phyloP scores from a whole-genome alignment of 2,888 invertebrate genomes.

The Tachina grossa region DNA sequence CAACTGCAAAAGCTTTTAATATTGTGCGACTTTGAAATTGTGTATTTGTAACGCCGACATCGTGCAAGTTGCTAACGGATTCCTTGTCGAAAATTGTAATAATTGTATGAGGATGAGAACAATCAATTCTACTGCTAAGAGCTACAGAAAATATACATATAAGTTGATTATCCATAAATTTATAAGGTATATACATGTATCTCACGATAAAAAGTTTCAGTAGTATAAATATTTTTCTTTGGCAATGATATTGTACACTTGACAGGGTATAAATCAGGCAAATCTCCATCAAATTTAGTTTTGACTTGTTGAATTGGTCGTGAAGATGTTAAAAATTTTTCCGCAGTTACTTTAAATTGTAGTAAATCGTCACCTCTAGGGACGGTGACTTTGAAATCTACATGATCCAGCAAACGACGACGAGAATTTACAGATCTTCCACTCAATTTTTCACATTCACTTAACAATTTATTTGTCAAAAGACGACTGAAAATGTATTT shows the following conservation, averaged over 20 bases:
- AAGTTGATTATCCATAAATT: background rate
- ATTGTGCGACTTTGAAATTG: slow-evolving; percentile 89
- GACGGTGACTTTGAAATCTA: slow-evolving; percentile 85
- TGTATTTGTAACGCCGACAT: slow-evolving; percentile 86
- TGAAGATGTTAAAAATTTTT: slow-evolving; percentile 87
- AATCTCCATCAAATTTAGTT: slow-evolving; percentile 83
- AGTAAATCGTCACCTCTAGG: slow-evolving; percentile 86
- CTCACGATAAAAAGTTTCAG: slow-evolving; percentile 89
- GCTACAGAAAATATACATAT: slow-evolving; percentile 71
- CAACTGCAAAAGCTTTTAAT: slow-evolving; percentile 89
- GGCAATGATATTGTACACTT: slow-evolving; percentile 85
- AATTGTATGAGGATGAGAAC: slow-evolving; percentile 88
- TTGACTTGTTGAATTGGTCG: slow-evolving; percentile 85
- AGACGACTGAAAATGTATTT: slow-evolving; percentile 84
- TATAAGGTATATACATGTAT: background rate
- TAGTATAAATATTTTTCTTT: slow-evolving; percentile 86
- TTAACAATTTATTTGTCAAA: slow-evolving; percentile 86
- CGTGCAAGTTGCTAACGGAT: slow-evolving; percentile 87
- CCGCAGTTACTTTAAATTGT: slow-evolving; percentile 86
- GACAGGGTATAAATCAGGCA: slow-evolving; percentile 90
- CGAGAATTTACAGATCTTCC: slow-evolving; percentile 84
- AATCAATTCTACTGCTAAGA: slow-evolving; percentile 70
- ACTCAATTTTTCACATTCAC: slow-evolving; percentile 87
- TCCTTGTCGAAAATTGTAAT: slow-evolving; percentile 88
- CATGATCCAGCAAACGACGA: slow-evolving; percentile 85